These are phyloP conservation scores for Ceratosolen solmsi DNA, from an alignment of 1,140 invertebrate genomes.

Conservation along the genomic window DNA sequence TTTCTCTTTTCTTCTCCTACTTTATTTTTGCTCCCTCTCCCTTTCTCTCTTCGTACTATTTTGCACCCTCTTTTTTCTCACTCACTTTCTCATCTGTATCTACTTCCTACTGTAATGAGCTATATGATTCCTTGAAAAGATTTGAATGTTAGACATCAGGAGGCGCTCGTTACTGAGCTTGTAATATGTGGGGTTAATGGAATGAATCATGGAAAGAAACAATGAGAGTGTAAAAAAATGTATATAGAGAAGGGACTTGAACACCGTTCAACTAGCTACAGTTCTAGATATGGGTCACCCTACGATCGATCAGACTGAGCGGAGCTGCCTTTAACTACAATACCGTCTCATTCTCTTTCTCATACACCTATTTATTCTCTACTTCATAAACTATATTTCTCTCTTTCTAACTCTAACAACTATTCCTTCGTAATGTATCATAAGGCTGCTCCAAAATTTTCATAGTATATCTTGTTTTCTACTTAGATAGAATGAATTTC, in stretches of 20 bases:
- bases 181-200: neutral
- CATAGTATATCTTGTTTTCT: neutral
- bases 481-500: neutral
- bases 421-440: neutral
- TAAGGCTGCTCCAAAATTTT: neutral
- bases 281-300: constrained; percentile 72
- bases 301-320: constrained; percentile 68
- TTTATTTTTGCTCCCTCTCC: neutral
- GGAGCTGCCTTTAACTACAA: constrained; percentile 8
- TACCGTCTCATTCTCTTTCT: neutral
- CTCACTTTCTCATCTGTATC: neutral
- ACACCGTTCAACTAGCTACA: no score
- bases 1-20: neutral
- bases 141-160: constrained; percentile 1
- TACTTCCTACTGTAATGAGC: neutral
- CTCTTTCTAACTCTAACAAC: neutral
- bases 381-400: neutral
- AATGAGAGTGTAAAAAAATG: neutral
- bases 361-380: neutral
- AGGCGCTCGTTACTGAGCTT: constrained; percentile 36
- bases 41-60: neutral
- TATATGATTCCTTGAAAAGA: neutral
- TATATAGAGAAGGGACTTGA: neutral
- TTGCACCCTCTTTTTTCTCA: neutral
- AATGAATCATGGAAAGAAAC: neutral